Evolutionary conservation across 1,140 invertebrate species (phyloP), one percentile per base, ranked within the genome.

Genomic region (Pseudachorutes palmiensis): DNA sequence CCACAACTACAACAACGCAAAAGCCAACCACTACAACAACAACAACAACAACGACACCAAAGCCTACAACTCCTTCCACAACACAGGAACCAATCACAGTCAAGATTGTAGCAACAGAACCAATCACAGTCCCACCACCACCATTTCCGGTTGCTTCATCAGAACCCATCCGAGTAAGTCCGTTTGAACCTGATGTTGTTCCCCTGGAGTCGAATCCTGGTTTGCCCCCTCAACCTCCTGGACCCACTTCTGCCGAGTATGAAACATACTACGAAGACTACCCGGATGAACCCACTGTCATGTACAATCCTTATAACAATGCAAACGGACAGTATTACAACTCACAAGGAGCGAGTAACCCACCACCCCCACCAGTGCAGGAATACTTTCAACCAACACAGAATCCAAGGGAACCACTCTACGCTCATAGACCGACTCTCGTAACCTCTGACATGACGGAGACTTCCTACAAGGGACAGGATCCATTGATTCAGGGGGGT

Each of bases 221-320:
- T 2, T 28, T 48, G n/a, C 36, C 19, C 9, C 36, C 36, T 45
- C 36, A 9, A 12, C 19, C 36, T 9, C 19, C 36, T 12, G 9
- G 9, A 19, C 9, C 36, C 36, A 45, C 36, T 9, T 45, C 36
- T 45, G 36, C 36, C 9, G 59, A 61, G 30, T 61, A 61, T 24
- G 59, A 61, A 61, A 36, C 59, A 3, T 61, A 61, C 33, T 61
- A 61, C 24, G 59, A 61, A 61, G 59, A 61, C 59, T 61, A 61
- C 29, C 59, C 59, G 24, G 59, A 61, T 5, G 59, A 61, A 29
- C 59, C 59, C 5, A 55, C 24, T 9, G 59, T 61, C 24, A 61
- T 61, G 59, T 61, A 61, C 59, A 61, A 61, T 61, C 59, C 59
- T 5, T 61, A 61, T 29, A 32, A 30, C 30, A 61, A 61, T 30